Evolutionary conservation across 1,140 invertebrate genomes (phyloP), one percentile per base, ranked within the genome.

Genomic region (Listronotus oregonensis): DNA sequence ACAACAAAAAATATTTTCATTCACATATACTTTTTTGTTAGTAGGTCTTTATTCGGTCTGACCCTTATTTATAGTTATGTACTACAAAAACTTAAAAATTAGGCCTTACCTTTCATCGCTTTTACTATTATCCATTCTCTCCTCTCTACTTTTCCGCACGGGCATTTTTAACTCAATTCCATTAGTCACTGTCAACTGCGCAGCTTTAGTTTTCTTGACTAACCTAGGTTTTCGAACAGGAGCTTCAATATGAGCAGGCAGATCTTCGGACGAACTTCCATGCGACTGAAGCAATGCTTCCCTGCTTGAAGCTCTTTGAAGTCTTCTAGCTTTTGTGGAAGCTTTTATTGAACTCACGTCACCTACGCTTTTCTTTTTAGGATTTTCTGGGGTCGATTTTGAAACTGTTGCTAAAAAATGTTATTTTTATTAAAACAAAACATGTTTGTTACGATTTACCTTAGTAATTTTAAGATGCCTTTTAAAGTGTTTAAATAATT

Each of bases 181-280:
- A 64, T 70, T 76, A 31, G 55, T 73, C 5, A 74, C 64, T 12
- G 59, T 75, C 15, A 76, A 42, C 44, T 75, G 73, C 12, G 69
- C 57, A 6, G 70, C 62, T 71, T 77, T 79, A 1, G 72, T 75
- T 65, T 76, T 76, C 47, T 72, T 70, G 8, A 75, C 61, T 39
- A 74, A 47, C 62, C 73, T 63, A 18, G 75, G 78, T 67, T 76
- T 80, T 51, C 77, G 71, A 52, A 63, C 57, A 21, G 73, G 73
- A 8, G 68, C 66, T 66, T 80, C 79, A 6, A 74, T 63, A 34
- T 77, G 77, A 5, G 72, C 69, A 7, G 75, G 67, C 12, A 82
- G 63, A 71, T 82, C 82, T 71, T 83, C 82, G 0, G 82, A 83
- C 11, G 81, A 82, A 73, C 81, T 82, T 14, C 79, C 79, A 44